These are phyloP conservation scores for Beris morrisii DNA, from an alignment of 2,888 invertebrate genomes.

Conservation along the genomic window DNA sequence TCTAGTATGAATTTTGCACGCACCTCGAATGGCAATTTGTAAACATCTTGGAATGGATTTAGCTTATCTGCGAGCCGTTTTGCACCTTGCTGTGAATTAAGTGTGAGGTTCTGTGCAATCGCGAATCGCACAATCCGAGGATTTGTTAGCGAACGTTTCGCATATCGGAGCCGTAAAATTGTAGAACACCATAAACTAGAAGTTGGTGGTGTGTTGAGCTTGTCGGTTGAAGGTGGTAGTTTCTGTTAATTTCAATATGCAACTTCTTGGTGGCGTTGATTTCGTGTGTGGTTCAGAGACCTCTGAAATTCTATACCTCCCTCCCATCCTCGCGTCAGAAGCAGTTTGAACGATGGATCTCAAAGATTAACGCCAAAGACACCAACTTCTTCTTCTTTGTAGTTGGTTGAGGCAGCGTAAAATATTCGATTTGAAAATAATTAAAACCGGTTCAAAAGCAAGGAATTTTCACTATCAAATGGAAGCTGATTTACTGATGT, in stretches of 20 bases:
- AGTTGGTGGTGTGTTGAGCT: conserved; percentile 21
- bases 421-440: conserved; percentile 23
- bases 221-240: conserved; percentile 13
- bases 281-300: conserved; percentile 24
- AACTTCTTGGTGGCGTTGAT: conserved; percentile 28
- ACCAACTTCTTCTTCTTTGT: no score
- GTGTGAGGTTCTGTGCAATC: conserved; percentile 29
- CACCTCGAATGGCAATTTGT: conserved; percentile 30
- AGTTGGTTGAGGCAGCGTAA: no score
- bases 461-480: conserved; percentile 27
- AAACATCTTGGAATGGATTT: conserved; percentile 32
- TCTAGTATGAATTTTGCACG: conserved; percentile 24
- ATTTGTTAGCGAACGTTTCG: conserved; percentile 14
- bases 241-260: conserved; percentile 31
- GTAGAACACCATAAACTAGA: conserved; percentile 23
- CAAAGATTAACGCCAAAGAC: no score
- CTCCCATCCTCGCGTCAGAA: background rate
- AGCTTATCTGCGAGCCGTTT: conserved; percentile 28
- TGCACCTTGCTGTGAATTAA: conserved; percentile 35
- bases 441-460: conserved; percentile 27
- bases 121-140: conserved; percentile 14
- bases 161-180: conserved; percentile 25
- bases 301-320: conserved; percentile 23
- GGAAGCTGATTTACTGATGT: conserved; percentile 31
- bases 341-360: no score